Evolutionary conservation across 2,797 vertebrate genomes (phyloP).

Genomic region (Craterocephalus amniculus): DNA sequence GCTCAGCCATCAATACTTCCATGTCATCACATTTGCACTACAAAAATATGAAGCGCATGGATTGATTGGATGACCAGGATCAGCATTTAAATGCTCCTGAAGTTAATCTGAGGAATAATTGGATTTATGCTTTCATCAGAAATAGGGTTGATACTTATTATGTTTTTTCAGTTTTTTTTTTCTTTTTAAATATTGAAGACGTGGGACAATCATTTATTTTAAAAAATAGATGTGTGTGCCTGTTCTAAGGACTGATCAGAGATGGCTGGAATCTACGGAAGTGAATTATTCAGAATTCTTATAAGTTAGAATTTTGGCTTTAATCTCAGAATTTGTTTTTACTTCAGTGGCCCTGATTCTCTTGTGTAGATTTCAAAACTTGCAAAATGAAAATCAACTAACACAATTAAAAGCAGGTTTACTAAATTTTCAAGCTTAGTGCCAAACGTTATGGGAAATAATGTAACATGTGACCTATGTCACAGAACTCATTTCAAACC

Average conservation of each 20-base stretch:
- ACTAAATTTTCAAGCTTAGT: neutral
- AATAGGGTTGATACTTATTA: neutral
- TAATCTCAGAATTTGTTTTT: no score
- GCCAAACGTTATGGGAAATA: neutral
- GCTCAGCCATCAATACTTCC: slow-evolving; percentile 73
- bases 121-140: neutral
- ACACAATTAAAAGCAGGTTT: neutral
- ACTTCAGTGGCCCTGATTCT: no score
- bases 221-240: neutral
- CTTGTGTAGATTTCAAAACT: no score
- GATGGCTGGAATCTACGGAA: no score
- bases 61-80: slow-evolving; percentile 29
- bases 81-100: slow-evolving; percentile 18
- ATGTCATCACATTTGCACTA: slow-evolving; percentile 82
- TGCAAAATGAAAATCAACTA: neutral
- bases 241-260: neutral
- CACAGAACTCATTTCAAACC: no score
- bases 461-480: no score
- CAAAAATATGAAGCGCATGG: slow-evolving; percentile 63
- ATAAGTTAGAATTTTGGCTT: no score
- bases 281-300: no score
- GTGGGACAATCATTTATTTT: neutral
- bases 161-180: neutral
- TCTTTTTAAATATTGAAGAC: neutral
- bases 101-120: slow-evolving; percentile 5